Base-by-base conservation (phyloP, 2,113 vertebrate genomes). In the Sorex fumeus region DNA sequence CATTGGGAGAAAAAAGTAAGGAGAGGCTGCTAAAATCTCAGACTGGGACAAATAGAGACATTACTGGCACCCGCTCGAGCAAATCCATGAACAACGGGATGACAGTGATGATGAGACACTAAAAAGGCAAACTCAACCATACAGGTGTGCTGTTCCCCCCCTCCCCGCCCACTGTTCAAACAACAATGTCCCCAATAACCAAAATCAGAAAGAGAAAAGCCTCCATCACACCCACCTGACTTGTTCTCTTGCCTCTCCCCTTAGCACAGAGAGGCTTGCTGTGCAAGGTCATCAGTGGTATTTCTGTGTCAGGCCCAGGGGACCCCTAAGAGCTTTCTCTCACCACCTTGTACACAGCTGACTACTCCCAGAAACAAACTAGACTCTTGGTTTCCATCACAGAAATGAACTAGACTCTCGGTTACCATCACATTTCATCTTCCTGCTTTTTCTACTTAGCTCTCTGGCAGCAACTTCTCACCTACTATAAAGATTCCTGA, bases 131-230 rank as follows among this genome's bases (percentile, higher is more conserved):
- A n/a, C n/a, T 23, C 1, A 45, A 45, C 32, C 79, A 78, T 2
- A 2, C 43, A 16, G 40, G 25, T 9, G 60, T 78, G 36, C 30
- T 62, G 79, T 53, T 19, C 30, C 36, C 70, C 34, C 50, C 66
- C 13, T 57, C 15, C 15, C 36, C 30, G 62, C 67, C 32, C 18
- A 60, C 19, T 60, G 25, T 78, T 28, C 32, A 50, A 79, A 74
- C 32, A 79, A 74, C 32, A 43, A 8, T 19, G 11, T 43, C 81
- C 21, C 11, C 36, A 64, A 25, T 12, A 79, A 53, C 45, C 78
- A 19, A 47, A 80, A 32, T n/a, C 3, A 78, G 64, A 74, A 93
- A 83, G 79, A 27, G 53, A 87, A 62, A 86, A 78, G 25, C 32
- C 15, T 40, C 66, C 43, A 11, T 53, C 32, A 78, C 30, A 23